Evolutionary conservation across 2,797 vertebrate genomes (phyloP).

Genomic region (Emydoidea blandingii): DNA sequence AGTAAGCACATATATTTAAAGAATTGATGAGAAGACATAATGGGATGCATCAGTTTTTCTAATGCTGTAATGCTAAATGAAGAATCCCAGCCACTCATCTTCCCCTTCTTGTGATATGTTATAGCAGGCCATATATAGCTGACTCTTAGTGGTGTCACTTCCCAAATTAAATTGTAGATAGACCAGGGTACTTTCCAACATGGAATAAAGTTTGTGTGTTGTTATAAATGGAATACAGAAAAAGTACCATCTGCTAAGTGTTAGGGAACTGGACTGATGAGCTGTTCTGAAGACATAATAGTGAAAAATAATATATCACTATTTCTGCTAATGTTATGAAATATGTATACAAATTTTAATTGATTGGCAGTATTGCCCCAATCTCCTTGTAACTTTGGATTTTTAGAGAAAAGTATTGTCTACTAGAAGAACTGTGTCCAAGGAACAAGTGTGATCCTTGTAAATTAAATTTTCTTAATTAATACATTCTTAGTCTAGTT

Average conservation of each 20-base stretch:
- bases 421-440: background rate
- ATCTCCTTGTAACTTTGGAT: constrained; percentile 14
- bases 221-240: constrained; percentile 59
- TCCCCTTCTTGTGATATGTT: constrained; percentile 49
- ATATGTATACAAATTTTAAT: background rate
- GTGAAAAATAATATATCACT: constrained; percentile 1
- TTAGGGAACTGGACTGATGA: constrained; percentile 45
- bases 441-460: background rate
- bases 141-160: constrained; percentile 51
- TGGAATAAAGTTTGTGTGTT: constrained; percentile 43
- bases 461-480: background rate
- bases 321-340: background rate
- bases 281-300: constrained; percentile 13
- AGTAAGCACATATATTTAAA: constrained; percentile 7
- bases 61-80: constrained; percentile 44
- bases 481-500: background rate
- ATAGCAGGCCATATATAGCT: background rate
- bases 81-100: constrained; percentile 50
- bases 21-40: constrained; percentile 10
- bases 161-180: constrained; percentile 68
- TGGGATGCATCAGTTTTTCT: constrained; percentile 52
- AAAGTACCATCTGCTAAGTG: constrained; percentile 64
- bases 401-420: constrained; percentile 7
- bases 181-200: constrained; percentile 72
- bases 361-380: background rate